Evolutionary conservation across 2,888 invertebrate species (phyloP), one percentile per base, ranked within the genome.

Genomic region (Melinopterus prodromus): DNA sequence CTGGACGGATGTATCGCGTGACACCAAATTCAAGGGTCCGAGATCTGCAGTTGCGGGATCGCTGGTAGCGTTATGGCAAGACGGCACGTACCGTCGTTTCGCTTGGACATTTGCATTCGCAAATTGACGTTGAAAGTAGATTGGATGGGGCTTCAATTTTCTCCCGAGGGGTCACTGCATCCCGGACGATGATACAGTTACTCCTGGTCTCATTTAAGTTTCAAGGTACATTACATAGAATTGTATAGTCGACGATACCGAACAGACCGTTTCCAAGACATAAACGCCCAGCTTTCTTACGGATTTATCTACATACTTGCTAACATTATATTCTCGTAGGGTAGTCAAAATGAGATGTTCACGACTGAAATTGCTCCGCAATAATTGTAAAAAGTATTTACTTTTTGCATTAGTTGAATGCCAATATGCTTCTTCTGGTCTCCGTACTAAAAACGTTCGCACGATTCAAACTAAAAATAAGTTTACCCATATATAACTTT

Each of bases 1-100:
- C 81, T 82, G 70, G 80, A 71, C 77, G 76, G 77, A 81, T 82
- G 79, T 72, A 71, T 80, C 76, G 78, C 78, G 77, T 79, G 80
- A 79, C 82, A 74, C 12, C 53, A 12, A 53, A 53, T 7, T 53
- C 76, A 53, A 77, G 76, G 80, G 70, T 77, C 77, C 71, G 72
- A 14, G 74, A 74, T 74, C 74, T 35, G 74, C 16, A 71, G 35
- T 16, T 14, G 71, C 74, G 7, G 35, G 74, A 9, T 36, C 74
- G 77, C 74, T n/a, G 36, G 74, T 74, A 35, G 74, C 74, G 74
- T 74, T 74, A 74, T 74, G 35, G 74, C 74, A n/a, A 37, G 37
- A 37, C 35, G 74, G 74, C 74, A 74, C 74, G 74, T 74, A 74
- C 77, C 79, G 74, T 77, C 77, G 78, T 37, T 77, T 69, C 75